A percentile compares a stretch with the other conserved stretches of the same genome.
These are phyloP conservation scores for Rhyzopertha dominica DNA, from an alignment of 1,140 invertebrate genomes.

Conservation along the genomic window DNA sequence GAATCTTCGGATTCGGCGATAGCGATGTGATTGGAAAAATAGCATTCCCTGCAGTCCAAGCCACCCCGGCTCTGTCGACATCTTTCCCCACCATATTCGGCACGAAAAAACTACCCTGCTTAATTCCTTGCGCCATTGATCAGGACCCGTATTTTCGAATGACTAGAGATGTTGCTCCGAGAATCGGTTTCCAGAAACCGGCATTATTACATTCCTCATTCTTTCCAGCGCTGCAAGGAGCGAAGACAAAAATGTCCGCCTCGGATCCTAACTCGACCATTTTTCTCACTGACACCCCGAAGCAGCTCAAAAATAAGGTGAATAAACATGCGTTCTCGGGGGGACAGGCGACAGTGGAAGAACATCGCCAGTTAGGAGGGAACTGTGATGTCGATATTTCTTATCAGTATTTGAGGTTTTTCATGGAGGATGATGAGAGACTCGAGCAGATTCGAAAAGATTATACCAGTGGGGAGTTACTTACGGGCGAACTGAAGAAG, in stretches of 20 bases:
- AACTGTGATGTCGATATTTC: conserved; percentile 95
- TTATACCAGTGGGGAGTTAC: conserved; percentile 83
- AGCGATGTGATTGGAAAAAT: conserved; percentile 97
- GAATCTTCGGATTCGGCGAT: conserved; percentile 97
- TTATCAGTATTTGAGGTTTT: conserved; percentile 94
- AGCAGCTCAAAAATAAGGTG: conserved; percentile 96
- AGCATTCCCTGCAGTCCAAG: conserved; percentile 93
- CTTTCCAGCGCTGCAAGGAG: conserved; percentile 94
- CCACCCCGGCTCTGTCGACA: conserved; percentile 88
- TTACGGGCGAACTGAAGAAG: conserved; percentile 94
- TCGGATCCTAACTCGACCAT: conserved; percentile 93
- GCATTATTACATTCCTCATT: conserved; percentile 91
- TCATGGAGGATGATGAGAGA: conserved; percentile 89
- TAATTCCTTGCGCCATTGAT: conserved; percentile 99
- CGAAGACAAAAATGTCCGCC: conserved; percentile 97
- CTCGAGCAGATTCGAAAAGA: conserved; percentile 72
- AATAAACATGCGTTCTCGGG: conserved; percentile 99
- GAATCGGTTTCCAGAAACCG: conserved; percentile 88
- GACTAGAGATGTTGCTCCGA: conserved; percentile 94
- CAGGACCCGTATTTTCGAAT: conserved; percentile 99
- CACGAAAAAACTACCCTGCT: conserved; percentile 76
- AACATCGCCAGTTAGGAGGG: conserved; percentile 86
- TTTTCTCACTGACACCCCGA: conserved; percentile 90
- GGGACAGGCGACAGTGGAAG: conserved; percentile 87
- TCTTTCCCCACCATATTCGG: conserved; percentile 96